phyloP scores from a whole-genome alignment of 2,888 invertebrate species.

The Cinara cedri region DNA sequence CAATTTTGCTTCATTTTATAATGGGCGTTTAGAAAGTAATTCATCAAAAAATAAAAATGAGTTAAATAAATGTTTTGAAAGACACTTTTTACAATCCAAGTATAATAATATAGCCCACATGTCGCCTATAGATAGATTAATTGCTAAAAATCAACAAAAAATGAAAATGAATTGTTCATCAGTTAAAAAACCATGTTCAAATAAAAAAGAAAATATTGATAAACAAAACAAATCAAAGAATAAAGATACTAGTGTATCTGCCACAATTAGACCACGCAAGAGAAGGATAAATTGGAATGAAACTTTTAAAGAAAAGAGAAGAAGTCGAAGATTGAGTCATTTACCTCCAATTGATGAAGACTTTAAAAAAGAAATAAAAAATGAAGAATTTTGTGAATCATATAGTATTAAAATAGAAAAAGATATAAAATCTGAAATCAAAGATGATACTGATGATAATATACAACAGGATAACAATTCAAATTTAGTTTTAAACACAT shows the following conservation, averaged over 20 bases:
- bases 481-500: not conserved
- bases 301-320: not conserved
- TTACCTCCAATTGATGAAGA: not conserved
- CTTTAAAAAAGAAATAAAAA: not conserved
- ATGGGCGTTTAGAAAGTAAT: not conserved
- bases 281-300: not conserved
- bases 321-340: not conserved
- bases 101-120: not conserved
- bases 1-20: not conserved
- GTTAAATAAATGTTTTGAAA: not conserved
- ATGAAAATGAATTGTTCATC: not conserved
- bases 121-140: slow-evolving; percentile 2
- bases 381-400: not conserved
- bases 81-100: not conserved
- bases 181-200: not conserved
- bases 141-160: slow-evolving; percentile 18
- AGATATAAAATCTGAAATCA: not conserved
- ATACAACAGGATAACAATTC: not conserved
- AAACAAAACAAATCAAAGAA: too few species aligned
- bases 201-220: not conserved
- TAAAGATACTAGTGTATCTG: not conserved
- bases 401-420: not conserved
- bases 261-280: not conserved
- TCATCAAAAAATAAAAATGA: not conserved
- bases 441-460: not conserved